These are phyloP conservation scores for Cebidichthys violaceus DNA, from an alignment of 2,113 vertebrate species.

Conservation along the genomic window DNA sequence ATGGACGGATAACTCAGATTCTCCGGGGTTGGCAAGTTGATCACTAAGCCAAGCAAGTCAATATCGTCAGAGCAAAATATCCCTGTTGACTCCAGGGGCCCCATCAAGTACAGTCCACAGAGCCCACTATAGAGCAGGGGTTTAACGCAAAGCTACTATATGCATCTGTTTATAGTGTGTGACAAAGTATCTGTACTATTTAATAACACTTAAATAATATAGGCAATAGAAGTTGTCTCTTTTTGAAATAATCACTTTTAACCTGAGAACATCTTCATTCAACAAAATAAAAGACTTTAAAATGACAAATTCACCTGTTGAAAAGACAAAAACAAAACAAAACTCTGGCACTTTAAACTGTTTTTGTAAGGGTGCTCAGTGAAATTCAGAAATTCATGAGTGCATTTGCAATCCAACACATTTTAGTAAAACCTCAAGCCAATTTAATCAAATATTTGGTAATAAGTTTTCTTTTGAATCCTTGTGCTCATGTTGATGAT, in stretches of 20 bases:
- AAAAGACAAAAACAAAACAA: neutral
- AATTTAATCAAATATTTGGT: constrained; percentile 40
- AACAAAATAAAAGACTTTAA: neutral
- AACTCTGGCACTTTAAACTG: neutral
- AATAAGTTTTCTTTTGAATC: constrained; percentile 40
- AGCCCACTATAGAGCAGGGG: neutral
- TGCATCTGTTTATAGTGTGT: neutral
- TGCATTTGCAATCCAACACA: constrained; percentile 28
- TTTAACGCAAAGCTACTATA: neutral
- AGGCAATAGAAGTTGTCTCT: neutral
- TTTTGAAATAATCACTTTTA: neutral
- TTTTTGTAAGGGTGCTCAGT: neutral
- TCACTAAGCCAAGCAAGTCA: neutral
- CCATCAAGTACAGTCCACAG: neutral
- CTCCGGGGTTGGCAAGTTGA: neutral
- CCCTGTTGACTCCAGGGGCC: neutral
- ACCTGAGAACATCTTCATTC: neutral
- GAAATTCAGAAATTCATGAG: neutral
- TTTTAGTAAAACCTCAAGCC: constrained; percentile 33
- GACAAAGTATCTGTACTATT: neutral
- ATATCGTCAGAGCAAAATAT: neutral
- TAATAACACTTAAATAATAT: neutral
- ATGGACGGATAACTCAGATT: neutral
- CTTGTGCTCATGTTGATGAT: constrained; percentile 5
- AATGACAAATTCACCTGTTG: neutral